These are phyloP conservation scores for Gibbula magus DNA, from an alignment of 2,888 invertebrate genomes.

Conservation along the genomic window DNA sequence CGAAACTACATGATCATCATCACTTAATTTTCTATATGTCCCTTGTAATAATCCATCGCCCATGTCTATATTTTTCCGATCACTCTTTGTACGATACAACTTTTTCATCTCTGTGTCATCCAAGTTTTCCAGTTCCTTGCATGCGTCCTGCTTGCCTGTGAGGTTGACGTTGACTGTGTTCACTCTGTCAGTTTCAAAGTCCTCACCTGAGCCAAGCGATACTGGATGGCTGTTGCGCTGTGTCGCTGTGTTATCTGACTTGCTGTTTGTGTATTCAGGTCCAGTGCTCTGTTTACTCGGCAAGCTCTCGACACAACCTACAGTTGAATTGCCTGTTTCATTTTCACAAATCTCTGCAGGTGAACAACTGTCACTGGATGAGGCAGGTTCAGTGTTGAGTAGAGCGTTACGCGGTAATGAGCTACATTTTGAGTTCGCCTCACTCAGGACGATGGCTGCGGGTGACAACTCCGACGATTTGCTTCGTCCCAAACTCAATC, in stretches of 20 bases:
- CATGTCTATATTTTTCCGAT: background rate
- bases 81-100: constrained; percentile 4
- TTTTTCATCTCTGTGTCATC: constrained; percentile 6
- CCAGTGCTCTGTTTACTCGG: background rate
- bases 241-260: background rate
- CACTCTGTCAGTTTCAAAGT: background rate
- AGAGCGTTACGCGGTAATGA: background rate
- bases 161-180: background rate
- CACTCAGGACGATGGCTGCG: background rate
- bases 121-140: background rate
- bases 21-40: constrained; percentile 1
- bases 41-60: constrained; percentile 1
- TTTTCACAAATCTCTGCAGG: background rate
- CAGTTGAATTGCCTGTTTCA: background rate
- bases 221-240: background rate
- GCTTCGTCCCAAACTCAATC: background rate
- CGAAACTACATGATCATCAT: background rate
- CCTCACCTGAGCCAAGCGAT: background rate
- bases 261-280: constrained; percentile 15
- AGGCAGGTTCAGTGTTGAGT: background rate
- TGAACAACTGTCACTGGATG: background rate
- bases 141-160: background rate
- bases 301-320: background rate
- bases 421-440: background rate
- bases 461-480: background rate